phyloP scores from a whole-genome alignment of 2,113 vertebrate species.

The Corydoras maculifer region DNA sequence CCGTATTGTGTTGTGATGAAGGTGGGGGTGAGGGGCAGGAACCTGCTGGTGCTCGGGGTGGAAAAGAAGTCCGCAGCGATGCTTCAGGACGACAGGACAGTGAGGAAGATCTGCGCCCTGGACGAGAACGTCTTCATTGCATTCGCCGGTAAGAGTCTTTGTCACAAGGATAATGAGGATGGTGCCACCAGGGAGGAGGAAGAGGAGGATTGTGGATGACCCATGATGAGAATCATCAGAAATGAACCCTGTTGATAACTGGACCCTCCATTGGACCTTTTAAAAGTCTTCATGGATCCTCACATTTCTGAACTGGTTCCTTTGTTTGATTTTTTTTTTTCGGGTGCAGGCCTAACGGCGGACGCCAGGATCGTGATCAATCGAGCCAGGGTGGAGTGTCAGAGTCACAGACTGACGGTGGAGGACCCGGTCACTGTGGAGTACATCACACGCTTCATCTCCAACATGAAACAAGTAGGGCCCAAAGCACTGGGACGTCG shows the following conservation, averaged over 20 bases:
- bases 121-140: slow-evolving; percentile 85
- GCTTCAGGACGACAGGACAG: slow-evolving; percentile 80
- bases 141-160: slow-evolving; percentile 67
- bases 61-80: slow-evolving; percentile 84
- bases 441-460: slow-evolving; percentile 82
- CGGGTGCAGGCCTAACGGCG: slow-evolving; percentile 70
- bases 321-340: accelerated
- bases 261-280: too few relatives aligned
- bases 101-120: slow-evolving; percentile 79
- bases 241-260: too few relatives aligned
- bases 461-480: slow-evolving; percentile 77
- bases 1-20: slow-evolving; percentile 37
- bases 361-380: slow-evolving; percentile 83
- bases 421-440: slow-evolving; percentile 82
- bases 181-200: too few relatives aligned
- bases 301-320: neutral
- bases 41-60: slow-evolving; percentile 80
- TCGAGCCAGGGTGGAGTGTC: slow-evolving; percentile 78
- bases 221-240: too few relatives aligned
- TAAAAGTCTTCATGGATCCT: too few relatives aligned
- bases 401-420: slow-evolving; percentile 81
- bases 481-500: neutral
- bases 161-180: too few relatives aligned
- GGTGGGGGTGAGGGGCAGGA: slow-evolving; percentile 78
- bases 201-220: too few relatives aligned